Evolutionary conservation across 2,888 invertebrate species (phyloP).

Genomic region (Cheiracanthium punctorium): DNA sequence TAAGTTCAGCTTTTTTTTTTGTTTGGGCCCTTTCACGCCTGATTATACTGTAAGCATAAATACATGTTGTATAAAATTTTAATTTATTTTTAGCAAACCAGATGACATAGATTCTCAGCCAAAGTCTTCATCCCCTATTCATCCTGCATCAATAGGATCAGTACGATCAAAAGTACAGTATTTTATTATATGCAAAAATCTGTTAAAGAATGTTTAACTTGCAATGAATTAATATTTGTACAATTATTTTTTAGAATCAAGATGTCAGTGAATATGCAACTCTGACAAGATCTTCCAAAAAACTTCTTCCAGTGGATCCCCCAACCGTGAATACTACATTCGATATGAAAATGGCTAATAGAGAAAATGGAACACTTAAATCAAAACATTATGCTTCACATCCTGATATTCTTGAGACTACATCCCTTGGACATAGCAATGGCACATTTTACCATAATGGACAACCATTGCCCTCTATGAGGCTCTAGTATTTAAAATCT

Average conservation of each 20-base stretch:
- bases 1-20: too few species aligned
- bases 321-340: conserved; percentile 23
- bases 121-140: conserved; percentile 20
- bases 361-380: conserved; percentile 54
- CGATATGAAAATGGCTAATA: background rate
- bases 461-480: conserved; percentile 52
- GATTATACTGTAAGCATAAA: too few species aligned
- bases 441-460: conserved; percentile 50
- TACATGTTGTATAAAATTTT: too few species aligned
- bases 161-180: conserved; percentile 36
- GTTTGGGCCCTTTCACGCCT: too few species aligned
- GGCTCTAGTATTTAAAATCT: conserved; percentile 22
- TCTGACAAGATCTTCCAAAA: conserved; percentile 38
- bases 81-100: too few species aligned
- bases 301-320: conserved; percentile 34
- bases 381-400: conserved; percentile 59
- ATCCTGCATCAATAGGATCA: conserved; percentile 26
- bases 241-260: conserved; percentile 16
- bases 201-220: too few species aligned
- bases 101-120: conserved; percentile 19
- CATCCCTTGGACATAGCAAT: conserved; percentile 31
- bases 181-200: too few species aligned
- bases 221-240: too few species aligned
- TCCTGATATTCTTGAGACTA: conserved; percentile 50
- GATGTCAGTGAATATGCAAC: conserved; percentile 53